Evolutionary conservation across 2,797 vertebrate genomes (phyloP).

Genomic region (Muscicapa comitata): DNA sequence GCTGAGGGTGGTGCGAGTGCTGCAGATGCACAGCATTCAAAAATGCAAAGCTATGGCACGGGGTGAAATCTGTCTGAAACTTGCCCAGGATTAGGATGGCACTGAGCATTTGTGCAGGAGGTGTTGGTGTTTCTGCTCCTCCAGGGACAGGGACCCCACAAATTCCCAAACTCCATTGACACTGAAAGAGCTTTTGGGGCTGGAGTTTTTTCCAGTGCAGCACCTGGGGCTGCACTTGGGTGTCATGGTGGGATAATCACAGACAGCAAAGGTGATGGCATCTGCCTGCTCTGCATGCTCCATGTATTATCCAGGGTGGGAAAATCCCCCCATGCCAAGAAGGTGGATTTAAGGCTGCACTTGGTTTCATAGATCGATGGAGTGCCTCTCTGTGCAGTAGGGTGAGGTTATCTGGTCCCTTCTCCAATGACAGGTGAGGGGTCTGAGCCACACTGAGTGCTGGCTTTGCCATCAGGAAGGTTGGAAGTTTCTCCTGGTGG

Average conservation of each 20-base stretch:
- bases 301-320: rapidly evolving
- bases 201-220: not conserved
- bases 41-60: not conserved
- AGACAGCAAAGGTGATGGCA: not conserved
- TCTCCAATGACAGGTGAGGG: not conserved
- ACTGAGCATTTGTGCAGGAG: not conserved
- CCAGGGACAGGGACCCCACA: no score
- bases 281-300: not conserved
- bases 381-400: not conserved
- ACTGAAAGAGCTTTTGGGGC: not conserved
- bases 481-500: not conserved
- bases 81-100: rapidly evolving
- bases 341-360: not conserved
- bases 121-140: not conserved
- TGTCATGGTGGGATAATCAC: not conserved
- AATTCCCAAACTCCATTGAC: rapidly evolving
- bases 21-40: not conserved
- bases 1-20: not conserved
- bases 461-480: not conserved
- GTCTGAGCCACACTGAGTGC: not conserved
- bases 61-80: not conserved
- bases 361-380: not conserved
- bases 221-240: rapidly evolving
- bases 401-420: not conserved
- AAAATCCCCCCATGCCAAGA: not conserved